Evolutionary conservation across 2,113 vertebrate species (phyloP), one percentile per base, ranked within the genome.

Genomic region (Platysternon megacephalum): DNA sequence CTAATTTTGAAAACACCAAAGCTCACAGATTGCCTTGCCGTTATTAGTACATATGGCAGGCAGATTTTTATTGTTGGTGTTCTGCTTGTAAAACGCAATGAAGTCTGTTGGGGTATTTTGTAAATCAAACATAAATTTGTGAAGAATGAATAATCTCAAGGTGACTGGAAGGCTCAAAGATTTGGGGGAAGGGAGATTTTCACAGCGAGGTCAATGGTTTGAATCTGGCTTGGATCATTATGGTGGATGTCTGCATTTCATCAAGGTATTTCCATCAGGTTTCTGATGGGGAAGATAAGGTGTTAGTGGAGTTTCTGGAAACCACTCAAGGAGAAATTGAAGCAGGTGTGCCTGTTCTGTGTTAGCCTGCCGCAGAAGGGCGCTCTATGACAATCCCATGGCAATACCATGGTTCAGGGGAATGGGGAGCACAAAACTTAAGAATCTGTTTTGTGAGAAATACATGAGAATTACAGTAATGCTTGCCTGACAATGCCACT

Each of bases 381-480:
- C 13, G 56, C 11, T 58, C 28, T 92, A 68, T 91, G 95, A 95
- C 93, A 22, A 80, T 94, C 89, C 94, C 85, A 74, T 87, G 93
- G 87, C 93, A 22, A 79, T 94, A 87, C 94, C 83, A 65, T 87
- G 93, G 87, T 91, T 95, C 83, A 95, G 79, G 56, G 52, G 76
- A 94, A 39, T 8, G 3, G 82, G 81, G 56, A 46, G 26, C 74
- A 68, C 21, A 81, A 65, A 86, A 0, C 28, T 4, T 2, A 85
- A 88, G 12, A n/a, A 79, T 5, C 28, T 2, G 12, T 46, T 78
- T 52, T 58, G 3, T 56, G 91, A 88, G 90, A 93, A 87, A 3
- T 4, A 0, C 0, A 44, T 7, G 22, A 44, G 12, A 78, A 44
- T 46, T 46, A 0, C 0, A 1, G 2, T 78, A 42, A 16, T 8